A percentile compares a stretch with the other conserved stretches of the same genome.
phyloP scores from a whole-genome alignment of 53 echinoderm and acorn worm species.

The Mesocentrotus franciscanus region DNA sequence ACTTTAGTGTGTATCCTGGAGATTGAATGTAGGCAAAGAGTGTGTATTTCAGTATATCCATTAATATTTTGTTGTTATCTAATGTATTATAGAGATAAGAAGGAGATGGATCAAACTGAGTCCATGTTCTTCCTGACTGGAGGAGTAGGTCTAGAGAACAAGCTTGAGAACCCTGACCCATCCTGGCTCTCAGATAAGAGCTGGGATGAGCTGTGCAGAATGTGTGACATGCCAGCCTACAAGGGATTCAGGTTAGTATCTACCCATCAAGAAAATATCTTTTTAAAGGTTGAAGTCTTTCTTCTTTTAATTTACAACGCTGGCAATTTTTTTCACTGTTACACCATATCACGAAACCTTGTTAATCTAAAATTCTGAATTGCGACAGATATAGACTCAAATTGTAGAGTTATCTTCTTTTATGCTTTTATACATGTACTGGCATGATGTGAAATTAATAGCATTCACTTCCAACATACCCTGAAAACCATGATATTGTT shows the following conservation, averaged over 20 bases:
- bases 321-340: not conserved
- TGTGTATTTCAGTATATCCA: not conserved
- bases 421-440: too few species aligned
- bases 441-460: too few species aligned
- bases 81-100: slow-evolving; percentile 82
- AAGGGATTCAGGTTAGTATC: slow-evolving; percentile 90
- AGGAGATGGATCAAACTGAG: slow-evolving; percentile 91
- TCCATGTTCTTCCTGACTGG: slow-evolving; percentile 99
- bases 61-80: not conserved
- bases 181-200: slow-evolving; percentile 93
- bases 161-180: slow-evolving; percentile 96
- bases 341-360: not conserved
- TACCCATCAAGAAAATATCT: not conserved
- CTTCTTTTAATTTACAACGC: not conserved
- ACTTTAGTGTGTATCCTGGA: not conserved
- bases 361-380: not conserved
- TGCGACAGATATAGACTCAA: too few species aligned
- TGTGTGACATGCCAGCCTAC: slow-evolving; percentile 90
- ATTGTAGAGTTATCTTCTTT: not conserved
- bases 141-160: slow-evolving; percentile 97
- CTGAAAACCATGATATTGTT: too few species aligned
- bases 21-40: not conserved
- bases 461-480: too few species aligned
- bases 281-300: not conserved
- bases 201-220: slow-evolving; percentile 98